phyloP scores from a whole-genome alignment of 2,797 vertebrate species.

The Limosa lapponica region DNA sequence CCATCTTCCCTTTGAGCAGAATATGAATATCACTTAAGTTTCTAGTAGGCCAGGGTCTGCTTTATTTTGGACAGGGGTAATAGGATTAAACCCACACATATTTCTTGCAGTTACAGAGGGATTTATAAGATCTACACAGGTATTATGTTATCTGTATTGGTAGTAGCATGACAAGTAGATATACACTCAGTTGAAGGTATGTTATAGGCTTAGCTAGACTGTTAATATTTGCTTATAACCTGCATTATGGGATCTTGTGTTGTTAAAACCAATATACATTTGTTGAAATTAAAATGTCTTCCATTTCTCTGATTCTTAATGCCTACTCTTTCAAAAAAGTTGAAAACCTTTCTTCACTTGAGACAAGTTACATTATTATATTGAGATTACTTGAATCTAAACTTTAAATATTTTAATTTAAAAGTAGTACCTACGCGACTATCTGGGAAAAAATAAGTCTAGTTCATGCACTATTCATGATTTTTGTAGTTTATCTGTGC shows the following conservation, averaged over 20 bases:
- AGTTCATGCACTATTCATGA: neutral
- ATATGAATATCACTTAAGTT: neutral
- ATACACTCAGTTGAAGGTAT: neutral
- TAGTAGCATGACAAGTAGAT: neutral
- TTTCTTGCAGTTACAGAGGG: neutral
- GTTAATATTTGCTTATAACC: neutral
- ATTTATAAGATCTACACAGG: neutral
- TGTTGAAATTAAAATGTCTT: neutral
- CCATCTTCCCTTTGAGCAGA: neutral
- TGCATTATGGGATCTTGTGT: neutral
- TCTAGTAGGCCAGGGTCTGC: neutral
- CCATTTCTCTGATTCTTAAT: neutral
- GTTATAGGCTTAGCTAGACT: neutral
- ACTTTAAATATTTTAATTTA: neutral
- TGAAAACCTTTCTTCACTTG: neutral
- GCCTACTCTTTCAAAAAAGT: neutral
- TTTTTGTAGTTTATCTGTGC: neutral
- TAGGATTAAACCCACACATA: neutral
- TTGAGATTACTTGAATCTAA: neutral
- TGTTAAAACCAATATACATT: neutral
- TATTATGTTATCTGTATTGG: neutral
- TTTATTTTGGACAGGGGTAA: neutral
- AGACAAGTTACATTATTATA: neutral
- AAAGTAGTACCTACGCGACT: neutral
- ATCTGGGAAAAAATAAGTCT: neutral